phyloP scores from a whole-genome alignment of 2,888 invertebrate species.

The Tetropium fuscum region DNA sequence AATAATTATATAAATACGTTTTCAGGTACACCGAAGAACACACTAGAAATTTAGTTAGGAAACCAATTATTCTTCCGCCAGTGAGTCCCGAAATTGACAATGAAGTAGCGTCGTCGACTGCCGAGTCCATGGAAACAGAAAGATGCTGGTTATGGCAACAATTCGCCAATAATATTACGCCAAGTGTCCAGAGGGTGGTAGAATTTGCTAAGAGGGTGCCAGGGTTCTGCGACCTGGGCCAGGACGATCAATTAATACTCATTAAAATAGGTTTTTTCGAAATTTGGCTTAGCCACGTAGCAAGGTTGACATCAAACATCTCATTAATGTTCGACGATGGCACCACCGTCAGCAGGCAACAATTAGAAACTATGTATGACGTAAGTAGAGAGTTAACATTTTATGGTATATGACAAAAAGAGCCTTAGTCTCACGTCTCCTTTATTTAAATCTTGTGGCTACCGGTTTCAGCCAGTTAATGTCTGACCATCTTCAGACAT shows the following conservation, averaged over 20 bases:
- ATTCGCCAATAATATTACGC: constrained; percentile 86
- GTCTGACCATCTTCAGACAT: no score
- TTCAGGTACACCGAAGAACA: constrained; percentile 83
- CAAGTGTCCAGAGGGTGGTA: constrained; percentile 92
- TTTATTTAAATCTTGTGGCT: no score
- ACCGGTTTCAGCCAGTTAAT: no score
- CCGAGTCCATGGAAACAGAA: constrained; percentile 55
- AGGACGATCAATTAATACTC: constrained; percentile 96
- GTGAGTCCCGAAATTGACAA: constrained; percentile 57
- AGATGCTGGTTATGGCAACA: constrained; percentile 88
- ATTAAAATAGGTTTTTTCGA: constrained; percentile 98
- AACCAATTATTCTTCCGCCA: constrained; percentile 73
- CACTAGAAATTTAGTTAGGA: constrained; percentile 76
- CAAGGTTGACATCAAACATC: constrained; percentile 81
- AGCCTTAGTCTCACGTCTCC: no score
- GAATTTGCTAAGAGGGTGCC: constrained; percentile 97
- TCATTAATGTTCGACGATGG: constrained; percentile 93
- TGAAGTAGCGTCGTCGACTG: constrained; percentile 69
- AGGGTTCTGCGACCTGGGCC: constrained; percentile 89
- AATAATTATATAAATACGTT: no score
- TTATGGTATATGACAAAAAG: no score
- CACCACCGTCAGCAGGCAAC: constrained; percentile 82
- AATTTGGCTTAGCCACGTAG: constrained; percentile 91
- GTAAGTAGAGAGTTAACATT: no score
- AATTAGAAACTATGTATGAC: constrained; percentile 89